Evolutionary conservation across 2,888 invertebrate species (phyloP), one percentile per base, ranked within the genome.

Genomic region (Ophion costatus): DNA sequence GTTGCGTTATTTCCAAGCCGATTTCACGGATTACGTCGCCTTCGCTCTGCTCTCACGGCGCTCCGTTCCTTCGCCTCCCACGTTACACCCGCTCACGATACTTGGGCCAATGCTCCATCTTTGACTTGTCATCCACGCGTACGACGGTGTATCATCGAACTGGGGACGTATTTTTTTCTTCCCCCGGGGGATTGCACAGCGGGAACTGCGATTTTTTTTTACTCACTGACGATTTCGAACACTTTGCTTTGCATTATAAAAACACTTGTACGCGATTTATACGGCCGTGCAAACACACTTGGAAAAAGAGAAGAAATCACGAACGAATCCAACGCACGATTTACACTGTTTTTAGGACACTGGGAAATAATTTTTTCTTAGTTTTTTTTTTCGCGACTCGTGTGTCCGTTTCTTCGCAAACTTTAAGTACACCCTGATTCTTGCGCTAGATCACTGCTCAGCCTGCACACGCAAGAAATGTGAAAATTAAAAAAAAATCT

Each of bases 41-140:
- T 59, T 61, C 70, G 63, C 78, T 77, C 59, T 38, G 6, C 38
- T 69, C 56, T 73, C 63, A 51, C 59, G 69, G 56, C 80, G 59
- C 74, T 59, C 38, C 45, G 67, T 42, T 77, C 71, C 76, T 79
- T 69, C 56, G 33, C 67, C 76, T 61, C 67, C 17, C 56, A 66
- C 57, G 22, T 76, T 57, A 64, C 75, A 66, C 76, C 80, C 75
- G 56, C 82, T 80, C 79, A 81, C 80, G 82, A 71, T 76, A 74
- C 81, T 66, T 71, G 33, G 77, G 74, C 83, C 85, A 74, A 82
- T 76, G 79, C 57, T 71, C 80, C 64, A 71, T 80, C 80, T 75
- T 84, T 70, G 82, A 64, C 57, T 83, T 78, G 59, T 77, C 86
- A 86, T 86, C 82, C 82, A 86, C 79, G 24, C 29, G 20, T 17